Conservation (phyloP, 2,113 vertebrate species). For the Tetrao urogallus region DNA sequence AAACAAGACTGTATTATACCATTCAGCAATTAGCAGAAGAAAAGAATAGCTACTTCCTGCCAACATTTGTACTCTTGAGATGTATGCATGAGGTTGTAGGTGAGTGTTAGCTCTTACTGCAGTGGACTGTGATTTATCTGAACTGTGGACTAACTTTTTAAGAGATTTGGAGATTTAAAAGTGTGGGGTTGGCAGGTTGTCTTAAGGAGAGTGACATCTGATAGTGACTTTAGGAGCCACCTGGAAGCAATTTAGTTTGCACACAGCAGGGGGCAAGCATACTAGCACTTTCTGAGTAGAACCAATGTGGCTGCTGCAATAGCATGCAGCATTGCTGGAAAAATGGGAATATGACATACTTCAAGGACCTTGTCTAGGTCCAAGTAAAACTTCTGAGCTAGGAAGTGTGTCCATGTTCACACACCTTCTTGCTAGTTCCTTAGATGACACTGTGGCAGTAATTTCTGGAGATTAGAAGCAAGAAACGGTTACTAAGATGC, state of each 20-base stretch:
- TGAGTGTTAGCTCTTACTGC: neutral
- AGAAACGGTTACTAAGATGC: no score
- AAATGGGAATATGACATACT: neutral
- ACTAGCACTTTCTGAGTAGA: neutral
- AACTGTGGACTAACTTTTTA: neutral
- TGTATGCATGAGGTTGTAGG: neutral
- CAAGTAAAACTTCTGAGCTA: neutral
- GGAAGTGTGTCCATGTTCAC: neutral
- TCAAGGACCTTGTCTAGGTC: neutral
- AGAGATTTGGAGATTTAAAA: neutral
- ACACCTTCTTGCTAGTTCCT: neutral
- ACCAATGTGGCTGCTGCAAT: neutral
- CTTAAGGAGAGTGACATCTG: neutral
- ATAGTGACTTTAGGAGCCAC: neutral
- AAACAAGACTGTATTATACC: conserved; percentile 14
- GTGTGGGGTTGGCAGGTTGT: neutral
- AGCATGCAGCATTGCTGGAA: neutral
- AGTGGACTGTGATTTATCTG: neutral
- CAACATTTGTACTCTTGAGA: neutral
- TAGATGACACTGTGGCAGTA: neutral
- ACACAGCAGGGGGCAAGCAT: neutral
- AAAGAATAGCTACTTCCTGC: conserved; percentile 48
- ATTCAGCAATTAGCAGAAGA: neutral
- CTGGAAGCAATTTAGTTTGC: neutral
- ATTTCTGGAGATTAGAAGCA: neutral